These are phyloP conservation scores for Pedetes capensis DNA, from an alignment of 2,113 vertebrate genomes.

Conservation along the genomic window DNA sequence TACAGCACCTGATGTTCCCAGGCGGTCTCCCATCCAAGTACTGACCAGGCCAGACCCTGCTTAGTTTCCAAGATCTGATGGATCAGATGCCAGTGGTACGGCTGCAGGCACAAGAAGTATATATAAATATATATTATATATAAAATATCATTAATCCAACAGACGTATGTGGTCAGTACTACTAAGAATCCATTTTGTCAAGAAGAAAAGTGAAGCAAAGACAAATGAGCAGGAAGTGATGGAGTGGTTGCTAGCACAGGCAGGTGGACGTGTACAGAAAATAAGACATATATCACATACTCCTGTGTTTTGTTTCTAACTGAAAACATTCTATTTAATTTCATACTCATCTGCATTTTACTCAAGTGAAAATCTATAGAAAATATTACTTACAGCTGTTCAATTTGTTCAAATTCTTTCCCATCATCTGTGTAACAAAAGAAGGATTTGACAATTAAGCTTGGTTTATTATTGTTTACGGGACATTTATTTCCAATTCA, in stretches of 20 bases:
- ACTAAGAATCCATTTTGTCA: background rate
- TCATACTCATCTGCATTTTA: background rate
- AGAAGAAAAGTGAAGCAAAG: background rate
- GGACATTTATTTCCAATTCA: background rate
- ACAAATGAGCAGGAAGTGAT: background rate
- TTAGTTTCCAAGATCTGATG: too few relatives aligned
- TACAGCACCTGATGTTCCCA: too few relatives aligned
- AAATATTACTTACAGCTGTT: constrained; percentile 86
- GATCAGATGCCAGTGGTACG: too few relatives aligned
- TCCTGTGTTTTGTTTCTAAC: background rate
- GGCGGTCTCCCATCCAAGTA: too few relatives aligned
- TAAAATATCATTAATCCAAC: background rate
- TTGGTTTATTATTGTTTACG: background rate
- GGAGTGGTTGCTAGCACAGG: background rate
- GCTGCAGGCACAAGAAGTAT: too few relatives aligned
- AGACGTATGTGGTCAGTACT: background rate
- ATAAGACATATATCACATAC: background rate
- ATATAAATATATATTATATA: background rate
- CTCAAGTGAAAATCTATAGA: constrained; percentile 7
- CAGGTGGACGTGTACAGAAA: background rate
- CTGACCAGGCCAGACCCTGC: too few relatives aligned
- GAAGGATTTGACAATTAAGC: background rate
- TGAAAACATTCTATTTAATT: background rate
- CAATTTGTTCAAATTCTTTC: constrained; percentile 82
- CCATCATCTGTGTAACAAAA: constrained; percentile 79